Percentiles rank a stretch among this genome's conserved stretches.
These are phyloP conservation scores for Himalopsyche japonica DNA, from an alignment of 2,888 invertebrate species.

Conservation along the genomic window DNA sequence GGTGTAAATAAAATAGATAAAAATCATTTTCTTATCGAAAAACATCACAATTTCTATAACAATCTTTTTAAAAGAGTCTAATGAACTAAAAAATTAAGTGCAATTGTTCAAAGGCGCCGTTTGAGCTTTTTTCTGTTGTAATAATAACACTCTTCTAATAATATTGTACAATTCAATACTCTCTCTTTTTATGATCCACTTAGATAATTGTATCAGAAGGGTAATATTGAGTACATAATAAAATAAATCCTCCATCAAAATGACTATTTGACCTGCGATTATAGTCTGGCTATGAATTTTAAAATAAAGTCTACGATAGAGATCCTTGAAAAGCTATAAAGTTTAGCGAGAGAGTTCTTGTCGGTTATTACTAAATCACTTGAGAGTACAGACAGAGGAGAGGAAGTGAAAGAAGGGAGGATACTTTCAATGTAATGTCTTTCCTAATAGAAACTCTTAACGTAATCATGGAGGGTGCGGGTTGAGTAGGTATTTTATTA, in stretches of 20 bases:
- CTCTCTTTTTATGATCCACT: not conserved
- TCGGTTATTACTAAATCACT: constrained; percentile 30
- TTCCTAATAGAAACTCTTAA: not conserved
- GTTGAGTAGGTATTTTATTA: not conserved
- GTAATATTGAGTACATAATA: not conserved
- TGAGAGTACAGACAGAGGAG: not conserved
- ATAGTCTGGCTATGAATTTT: constrained; percentile 30
- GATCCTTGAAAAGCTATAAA: constrained; percentile 20
- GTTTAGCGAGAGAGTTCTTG: constrained; percentile 15
- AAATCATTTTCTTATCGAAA: too few species aligned
- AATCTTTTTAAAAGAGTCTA: too few species aligned
- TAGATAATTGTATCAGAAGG: not conserved
- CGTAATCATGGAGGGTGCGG: not conserved
- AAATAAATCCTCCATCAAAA: not conserved
- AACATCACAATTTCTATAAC: too few species aligned
- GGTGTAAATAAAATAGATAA: too few species aligned
- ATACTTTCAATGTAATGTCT: not conserved
- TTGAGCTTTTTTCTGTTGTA: too few species aligned
- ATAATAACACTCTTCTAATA: not conserved
- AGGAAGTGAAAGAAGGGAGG: not conserved
- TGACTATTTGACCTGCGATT: constrained; percentile 18
- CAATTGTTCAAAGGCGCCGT: too few species aligned
- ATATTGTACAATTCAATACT: not conserved
- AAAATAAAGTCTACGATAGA: constrained; percentile 6
- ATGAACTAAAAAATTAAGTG: too few species aligned